Evolutionary conservation across 64 coral and sea anemone species (phyloP).

Genomic region (Dendrophyllia cribrosa): DNA sequence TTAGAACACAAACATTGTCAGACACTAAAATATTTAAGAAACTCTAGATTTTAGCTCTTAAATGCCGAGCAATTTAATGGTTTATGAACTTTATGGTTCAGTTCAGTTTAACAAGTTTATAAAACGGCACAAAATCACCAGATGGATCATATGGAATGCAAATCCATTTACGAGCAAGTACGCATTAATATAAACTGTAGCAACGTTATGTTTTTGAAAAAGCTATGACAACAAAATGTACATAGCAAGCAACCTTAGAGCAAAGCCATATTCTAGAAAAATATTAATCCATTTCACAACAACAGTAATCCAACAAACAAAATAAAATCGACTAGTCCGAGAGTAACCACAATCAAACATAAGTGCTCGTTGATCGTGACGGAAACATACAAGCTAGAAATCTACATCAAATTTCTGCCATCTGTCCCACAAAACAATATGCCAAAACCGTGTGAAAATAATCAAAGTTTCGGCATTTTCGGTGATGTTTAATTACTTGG

Average conservation of each 20-base stretch:
- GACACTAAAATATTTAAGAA: neutral
- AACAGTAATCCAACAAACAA: neutral
- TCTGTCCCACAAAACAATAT: neutral
- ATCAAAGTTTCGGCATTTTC: neutral
- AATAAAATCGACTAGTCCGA: neutral
- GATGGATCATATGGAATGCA: too few relatives aligned
- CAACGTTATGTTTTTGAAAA: neutral
- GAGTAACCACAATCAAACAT: neutral
- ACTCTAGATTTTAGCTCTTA: neutral
- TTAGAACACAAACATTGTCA: neutral
- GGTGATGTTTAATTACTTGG: slow-evolving; percentile 1
- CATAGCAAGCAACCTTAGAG: neutral
- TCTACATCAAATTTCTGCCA: slow-evolving; percentile 9
- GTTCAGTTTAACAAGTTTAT: neutral
- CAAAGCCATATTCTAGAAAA: neutral
- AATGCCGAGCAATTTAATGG: neutral
- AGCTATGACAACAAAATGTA: neutral
- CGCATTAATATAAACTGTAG: neutral
- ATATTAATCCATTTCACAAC: slow-evolving; percentile 15
- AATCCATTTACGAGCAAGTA: neutral
- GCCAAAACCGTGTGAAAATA: neutral
- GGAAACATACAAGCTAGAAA: slow-evolving; percentile 3
- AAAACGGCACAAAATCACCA: neutral
- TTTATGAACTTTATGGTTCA: neutral
- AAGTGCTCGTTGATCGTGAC: neutral